Evolutionary conservation across 2,797 vertebrate species (phyloP).

Genomic region (Syngnathus acus): DNA sequence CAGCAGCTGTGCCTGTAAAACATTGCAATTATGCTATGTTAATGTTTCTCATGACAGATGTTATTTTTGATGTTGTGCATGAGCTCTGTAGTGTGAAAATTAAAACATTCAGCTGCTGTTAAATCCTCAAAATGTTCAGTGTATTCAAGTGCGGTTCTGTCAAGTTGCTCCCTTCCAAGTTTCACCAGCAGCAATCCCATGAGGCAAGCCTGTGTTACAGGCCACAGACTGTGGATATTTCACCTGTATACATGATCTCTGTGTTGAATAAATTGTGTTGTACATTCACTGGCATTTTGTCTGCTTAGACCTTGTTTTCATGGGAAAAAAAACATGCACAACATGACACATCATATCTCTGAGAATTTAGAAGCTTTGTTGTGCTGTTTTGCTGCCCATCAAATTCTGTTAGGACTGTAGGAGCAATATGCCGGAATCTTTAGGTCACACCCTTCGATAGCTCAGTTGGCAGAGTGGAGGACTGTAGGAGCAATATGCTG

Average conservation of each 20-base stretch:
- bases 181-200: constrained; percentile 51
- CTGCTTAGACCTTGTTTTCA: not conserved
- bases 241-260: constrained; percentile 57
- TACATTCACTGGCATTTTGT: constrained; percentile 26
- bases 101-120: constrained; percentile 32
- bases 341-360: not conserved
- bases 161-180: constrained; percentile 32
- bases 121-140: constrained; percentile 21
- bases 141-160: constrained; percentile 42
- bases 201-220: constrained; percentile 46
- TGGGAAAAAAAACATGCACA: not conserved
- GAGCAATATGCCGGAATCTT: too few relatives aligned
- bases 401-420: too few relatives aligned
- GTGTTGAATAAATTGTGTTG: constrained; percentile 62
- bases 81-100: constrained; percentile 42
- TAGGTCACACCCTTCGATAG: not conserved
- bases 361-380: not conserved
- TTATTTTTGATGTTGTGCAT: constrained; percentile 66
- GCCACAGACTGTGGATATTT: constrained; percentile 43
- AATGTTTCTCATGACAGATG: constrained; percentile 47
- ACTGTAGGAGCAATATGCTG: not conserved
- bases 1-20: constrained; percentile 39
- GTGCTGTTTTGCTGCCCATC: not conserved
- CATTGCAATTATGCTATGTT: constrained; percentile 28
- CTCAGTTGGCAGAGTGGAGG: not conserved